These are phyloP conservation scores for Pao palembangensis DNA, from an alignment of 2,113 vertebrate species.

Conservation along the genomic window DNA sequence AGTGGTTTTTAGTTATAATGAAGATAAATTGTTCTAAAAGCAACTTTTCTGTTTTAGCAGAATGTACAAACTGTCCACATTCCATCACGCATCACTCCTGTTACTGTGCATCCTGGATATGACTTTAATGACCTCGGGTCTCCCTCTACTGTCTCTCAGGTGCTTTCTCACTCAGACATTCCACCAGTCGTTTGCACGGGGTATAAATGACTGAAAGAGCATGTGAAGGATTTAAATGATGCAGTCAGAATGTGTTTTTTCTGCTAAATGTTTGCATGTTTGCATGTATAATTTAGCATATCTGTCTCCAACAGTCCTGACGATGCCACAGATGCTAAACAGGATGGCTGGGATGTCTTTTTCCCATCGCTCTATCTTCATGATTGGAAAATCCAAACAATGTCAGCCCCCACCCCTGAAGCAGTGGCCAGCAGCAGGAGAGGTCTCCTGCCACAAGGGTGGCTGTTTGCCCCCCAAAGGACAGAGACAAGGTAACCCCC, in stretches of 20 bases:
- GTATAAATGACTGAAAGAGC: too few species aligned
- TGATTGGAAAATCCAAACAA: slow-evolving; percentile 70
- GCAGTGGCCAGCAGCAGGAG: slow-evolving; percentile 34
- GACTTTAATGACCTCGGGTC: slow-evolving; percentile 54
- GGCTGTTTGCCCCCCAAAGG: slow-evolving; percentile 60
- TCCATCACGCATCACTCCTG: slow-evolving; percentile 36
- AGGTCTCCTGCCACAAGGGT: slow-evolving; percentile 53
- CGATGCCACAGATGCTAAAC: slow-evolving; percentile 38
- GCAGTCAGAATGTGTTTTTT: too few species aligned
- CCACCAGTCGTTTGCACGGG: too few species aligned
- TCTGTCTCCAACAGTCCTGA: slow-evolving; percentile 28
- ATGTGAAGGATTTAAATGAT: too few species aligned
- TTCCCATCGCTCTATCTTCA: slow-evolving; percentile 66
- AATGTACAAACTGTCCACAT: slow-evolving; percentile 50
- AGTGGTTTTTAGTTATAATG: background rate
- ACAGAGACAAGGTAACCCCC: slow-evolving; percentile 37
- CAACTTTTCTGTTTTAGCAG: slow-evolving; percentile 13
- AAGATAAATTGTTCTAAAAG: background rate
- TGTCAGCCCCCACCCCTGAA: slow-evolving; percentile 49
- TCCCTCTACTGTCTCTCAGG: slow-evolving; percentile 60
- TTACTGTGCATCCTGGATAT: slow-evolving; percentile 58
- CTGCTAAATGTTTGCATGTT: background rate
- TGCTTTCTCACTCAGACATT: background rate
- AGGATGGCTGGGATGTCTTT: slow-evolving; percentile 53
- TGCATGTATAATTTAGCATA: rapidly evolving